Conservation (phyloP, 2,113 vertebrate species). For the Salvelinus alpinus region DNA sequence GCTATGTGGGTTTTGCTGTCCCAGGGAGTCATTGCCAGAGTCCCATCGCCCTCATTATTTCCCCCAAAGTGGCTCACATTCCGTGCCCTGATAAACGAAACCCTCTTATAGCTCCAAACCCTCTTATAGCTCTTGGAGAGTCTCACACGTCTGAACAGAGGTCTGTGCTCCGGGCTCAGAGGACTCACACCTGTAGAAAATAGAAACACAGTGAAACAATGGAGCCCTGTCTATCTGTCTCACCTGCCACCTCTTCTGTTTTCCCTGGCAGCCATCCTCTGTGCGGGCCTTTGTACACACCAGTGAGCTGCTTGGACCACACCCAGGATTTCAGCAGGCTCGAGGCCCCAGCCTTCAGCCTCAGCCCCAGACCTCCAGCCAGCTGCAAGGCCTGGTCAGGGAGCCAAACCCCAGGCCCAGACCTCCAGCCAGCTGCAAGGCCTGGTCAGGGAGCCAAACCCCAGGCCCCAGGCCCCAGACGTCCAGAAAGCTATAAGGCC, state of each 20-base stretch:
- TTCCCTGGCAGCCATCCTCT: slow-evolving; percentile 20
- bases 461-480: no score
- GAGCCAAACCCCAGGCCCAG: no score
- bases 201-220: slow-evolving; percentile 32
- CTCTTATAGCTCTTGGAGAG: slow-evolving; percentile 45
- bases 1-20: background rate
- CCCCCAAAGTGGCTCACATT: background rate
- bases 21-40: background rate
- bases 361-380: slow-evolving; percentile 6
- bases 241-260: slow-evolving; percentile 32
- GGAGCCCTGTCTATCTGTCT: slow-evolving; percentile 31
- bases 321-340: slow-evolving; percentile 22
- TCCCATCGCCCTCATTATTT: background rate
- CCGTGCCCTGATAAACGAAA: background rate
- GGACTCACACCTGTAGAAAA: slow-evolving; percentile 45
- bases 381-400: no score
- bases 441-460: no score
- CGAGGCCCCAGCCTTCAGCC: slow-evolving; percentile 4
- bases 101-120: no score
- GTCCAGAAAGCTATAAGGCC: no score
- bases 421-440: no score
- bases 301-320: slow-evolving; percentile 11
- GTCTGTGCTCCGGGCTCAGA: slow-evolving; percentile 38
- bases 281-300: slow-evolving; percentile 10
- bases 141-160: slow-evolving; percentile 35